phyloP scores from a whole-genome alignment of 2,113 vertebrate genomes.

The Buteo buteo region DNA sequence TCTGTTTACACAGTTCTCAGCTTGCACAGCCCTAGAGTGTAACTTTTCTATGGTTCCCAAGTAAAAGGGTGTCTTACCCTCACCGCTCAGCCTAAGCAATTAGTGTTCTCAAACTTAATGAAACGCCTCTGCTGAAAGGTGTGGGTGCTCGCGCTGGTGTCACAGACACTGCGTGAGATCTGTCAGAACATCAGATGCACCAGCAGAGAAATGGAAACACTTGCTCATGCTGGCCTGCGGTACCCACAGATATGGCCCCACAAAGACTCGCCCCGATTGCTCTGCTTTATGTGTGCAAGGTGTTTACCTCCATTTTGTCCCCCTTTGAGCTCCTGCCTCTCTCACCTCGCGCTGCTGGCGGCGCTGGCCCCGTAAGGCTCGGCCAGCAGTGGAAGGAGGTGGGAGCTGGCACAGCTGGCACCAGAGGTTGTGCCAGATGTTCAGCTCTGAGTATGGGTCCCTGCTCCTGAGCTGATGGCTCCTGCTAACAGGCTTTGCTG shows the following conservation, averaged over 20 bases:
- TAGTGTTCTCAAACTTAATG: not conserved
- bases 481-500: not conserved
- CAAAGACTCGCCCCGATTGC: rapidly evolving
- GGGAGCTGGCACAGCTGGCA: not conserved
- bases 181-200: not conserved
- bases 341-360: not conserved
- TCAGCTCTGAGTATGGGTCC: not conserved
- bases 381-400: not conserved
- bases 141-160: not conserved
- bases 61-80: not conserved
- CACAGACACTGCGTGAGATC: not conserved
- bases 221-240: not conserved
- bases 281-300: not conserved
- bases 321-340: not conserved
- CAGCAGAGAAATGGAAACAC: not conserved
- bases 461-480: not conserved
- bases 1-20: slow-evolving; percentile 40
- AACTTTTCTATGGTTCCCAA: not conserved
- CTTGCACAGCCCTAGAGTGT: not conserved
- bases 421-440: not conserved
- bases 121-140: not conserved
- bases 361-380: rapidly evolving
- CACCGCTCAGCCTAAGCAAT: not conserved
- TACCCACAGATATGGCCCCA: not conserved
- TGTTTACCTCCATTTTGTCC: not conserved